Evolutionary conservation across 2,113 vertebrate species (phyloP), one percentile per base, ranked within the genome.

Genomic region (Nettapus auritus): DNA sequence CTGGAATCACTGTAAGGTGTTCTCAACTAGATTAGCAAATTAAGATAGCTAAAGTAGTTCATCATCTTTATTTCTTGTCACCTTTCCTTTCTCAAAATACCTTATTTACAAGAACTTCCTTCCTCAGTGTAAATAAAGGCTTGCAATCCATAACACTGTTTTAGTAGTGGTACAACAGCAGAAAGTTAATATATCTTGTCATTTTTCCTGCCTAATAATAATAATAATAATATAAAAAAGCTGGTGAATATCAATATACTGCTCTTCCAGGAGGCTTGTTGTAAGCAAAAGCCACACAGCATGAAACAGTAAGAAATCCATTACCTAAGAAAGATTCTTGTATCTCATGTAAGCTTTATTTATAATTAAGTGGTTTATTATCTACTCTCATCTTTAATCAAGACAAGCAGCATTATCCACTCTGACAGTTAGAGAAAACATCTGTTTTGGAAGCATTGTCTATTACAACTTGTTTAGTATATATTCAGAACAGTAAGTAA

Each of bases 41-140:
- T 67, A 64, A 80, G 78, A 57, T 13, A 89, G 19, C 36, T 83
- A 67, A 83, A 83, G 86, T 16, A 85, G 56, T 40, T 71, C 70
- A 88, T 48, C 57, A 79, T 48, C 40, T 91, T 93, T 42, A 86
- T 42, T n/a, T 62, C 68, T 87, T 74, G 34, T 82, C 89, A 91
- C 82, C 55, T 82, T 80, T 79, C 82, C 81, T 66, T 46, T 87
- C 85, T 91, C 52, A 95, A 93, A 94, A 86, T 95, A 94, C 62
- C 55, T 80, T 87, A 71, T 56, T 92, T 89, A 93, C 44, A 91
- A 77, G 83, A 90, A 86, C 88, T 96, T 94, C 63, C 90, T 93
- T 92, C 82, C 82, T 88, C 82, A 52, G 40, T 86, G 90, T 94
- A 94, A 97, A 91, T 63, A 94, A 6, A 74, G 11, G 52, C 55